phyloP scores from a whole-genome alignment of 2,888 invertebrate genomes.

The Lithosia quadra region DNA sequence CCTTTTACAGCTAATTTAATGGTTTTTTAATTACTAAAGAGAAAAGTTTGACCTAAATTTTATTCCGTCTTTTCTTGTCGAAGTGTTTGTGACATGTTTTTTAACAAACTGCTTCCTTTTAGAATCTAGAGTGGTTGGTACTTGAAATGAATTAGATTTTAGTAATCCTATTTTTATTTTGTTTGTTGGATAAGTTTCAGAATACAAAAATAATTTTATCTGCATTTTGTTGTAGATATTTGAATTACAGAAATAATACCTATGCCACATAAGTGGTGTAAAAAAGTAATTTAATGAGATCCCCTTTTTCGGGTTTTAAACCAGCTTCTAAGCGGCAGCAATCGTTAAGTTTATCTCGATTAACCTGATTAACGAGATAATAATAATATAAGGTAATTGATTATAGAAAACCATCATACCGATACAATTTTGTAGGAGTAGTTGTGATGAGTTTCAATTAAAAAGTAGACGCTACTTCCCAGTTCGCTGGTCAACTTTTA shows the following conservation, averaged over 20 bases:
- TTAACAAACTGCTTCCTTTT: constrained; percentile 14
- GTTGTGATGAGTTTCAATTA: constrained; percentile 71
- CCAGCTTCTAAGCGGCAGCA: too few relatives aligned
- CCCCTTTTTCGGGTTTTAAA: too few relatives aligned
- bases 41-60: constrained; percentile 29
- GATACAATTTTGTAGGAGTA: constrained; percentile 28
- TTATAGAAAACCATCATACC: neutral
- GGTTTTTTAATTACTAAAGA: constrained; percentile 43
- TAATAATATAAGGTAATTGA: neutral
- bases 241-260: neutral
- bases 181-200: neutral
- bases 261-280: too few relatives aligned
- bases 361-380: neutral
- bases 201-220: neutral
- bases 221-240: neutral
- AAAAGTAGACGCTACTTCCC: constrained; percentile 69
- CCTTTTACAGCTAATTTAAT: constrained; percentile 51
- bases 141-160: neutral
- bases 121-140: neutral
- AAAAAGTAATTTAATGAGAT: too few relatives aligned
- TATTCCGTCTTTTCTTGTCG: constrained; percentile 23
- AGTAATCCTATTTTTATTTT: neutral
- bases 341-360: too few relatives aligned
- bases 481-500: constrained; percentile 81
- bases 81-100: constrained; percentile 26